Evolutionary conservation across 2,113 vertebrate genomes (phyloP).

Genomic region (Uria aalge): DNA sequence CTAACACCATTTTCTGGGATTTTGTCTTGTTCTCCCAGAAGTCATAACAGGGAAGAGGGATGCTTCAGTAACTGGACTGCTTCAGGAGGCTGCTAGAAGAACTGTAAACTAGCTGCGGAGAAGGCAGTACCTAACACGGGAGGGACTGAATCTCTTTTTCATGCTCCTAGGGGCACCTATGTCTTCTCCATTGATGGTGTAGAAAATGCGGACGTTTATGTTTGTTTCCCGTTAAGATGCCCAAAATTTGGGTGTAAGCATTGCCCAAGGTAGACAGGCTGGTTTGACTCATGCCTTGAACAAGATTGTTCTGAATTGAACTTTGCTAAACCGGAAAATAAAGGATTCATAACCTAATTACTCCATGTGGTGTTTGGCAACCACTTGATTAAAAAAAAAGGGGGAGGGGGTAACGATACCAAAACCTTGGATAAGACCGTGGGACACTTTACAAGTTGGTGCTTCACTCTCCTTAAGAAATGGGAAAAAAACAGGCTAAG

Average conservation of each 20-base stretch:
- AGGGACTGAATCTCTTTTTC: not conserved
- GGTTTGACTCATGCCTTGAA: not conserved
- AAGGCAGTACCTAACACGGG: not conserved
- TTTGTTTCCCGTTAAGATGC: not conserved
- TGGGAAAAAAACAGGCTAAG: not conserved
- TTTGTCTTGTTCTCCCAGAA: not conserved
- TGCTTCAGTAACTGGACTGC: not conserved
- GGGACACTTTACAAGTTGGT: not conserved
- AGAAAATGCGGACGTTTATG: not conserved
- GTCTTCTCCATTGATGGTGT: not conserved
- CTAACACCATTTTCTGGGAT: not conserved
- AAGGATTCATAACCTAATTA: not conserved
- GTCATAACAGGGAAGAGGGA: not conserved
- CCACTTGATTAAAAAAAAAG: not conserved
- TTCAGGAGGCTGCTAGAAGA: not conserved
- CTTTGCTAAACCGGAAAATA: not conserved
- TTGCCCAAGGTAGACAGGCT: not conserved
- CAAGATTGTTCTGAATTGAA: not conserved
- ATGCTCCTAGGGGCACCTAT: not conserved
- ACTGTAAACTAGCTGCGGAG: not conserved
- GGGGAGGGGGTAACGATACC: not conserved
- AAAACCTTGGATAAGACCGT: not conserved
- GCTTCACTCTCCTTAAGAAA: not conserved
- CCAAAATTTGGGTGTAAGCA: not conserved
- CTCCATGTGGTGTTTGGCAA: not conserved